phyloP scores from a whole-genome alignment of 2,797 vertebrate species.

The Glyptemys insculpta region DNA sequence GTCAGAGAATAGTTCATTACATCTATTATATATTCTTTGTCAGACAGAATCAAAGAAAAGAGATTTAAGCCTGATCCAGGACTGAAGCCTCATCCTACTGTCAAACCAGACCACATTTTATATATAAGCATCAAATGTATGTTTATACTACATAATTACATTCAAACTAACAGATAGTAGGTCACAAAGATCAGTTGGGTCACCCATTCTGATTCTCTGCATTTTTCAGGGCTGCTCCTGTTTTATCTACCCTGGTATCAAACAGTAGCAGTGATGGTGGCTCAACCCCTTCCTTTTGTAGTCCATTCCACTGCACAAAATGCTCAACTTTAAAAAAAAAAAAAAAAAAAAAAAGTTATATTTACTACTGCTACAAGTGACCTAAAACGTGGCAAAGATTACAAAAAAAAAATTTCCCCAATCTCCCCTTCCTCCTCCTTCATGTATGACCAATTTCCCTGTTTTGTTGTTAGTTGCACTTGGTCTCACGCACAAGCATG shows the following conservation, averaged over 20 bases:
- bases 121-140: neutral
- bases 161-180: neutral
- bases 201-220: neutral
- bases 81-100: neutral
- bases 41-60: neutral
- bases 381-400: no score
- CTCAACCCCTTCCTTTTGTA: neutral
- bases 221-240: neutral
- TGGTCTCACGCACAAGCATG: neutral
- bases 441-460: neutral
- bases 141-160: neutral
- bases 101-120: neutral
- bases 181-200: neutral
- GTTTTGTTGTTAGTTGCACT: neutral
- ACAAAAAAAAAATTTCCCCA: no score
- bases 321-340: no score
- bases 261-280: neutral
- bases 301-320: neutral
- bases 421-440: neutral
- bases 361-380: no score
- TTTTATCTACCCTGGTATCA: neutral
- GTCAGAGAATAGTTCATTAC: neutral
- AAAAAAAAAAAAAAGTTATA: no score
- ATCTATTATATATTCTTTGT: neutral
- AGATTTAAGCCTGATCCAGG: neutral